phyloP scores from a whole-genome alignment of 1,140 invertebrate genomes.

The Linepithema humile region DNA sequence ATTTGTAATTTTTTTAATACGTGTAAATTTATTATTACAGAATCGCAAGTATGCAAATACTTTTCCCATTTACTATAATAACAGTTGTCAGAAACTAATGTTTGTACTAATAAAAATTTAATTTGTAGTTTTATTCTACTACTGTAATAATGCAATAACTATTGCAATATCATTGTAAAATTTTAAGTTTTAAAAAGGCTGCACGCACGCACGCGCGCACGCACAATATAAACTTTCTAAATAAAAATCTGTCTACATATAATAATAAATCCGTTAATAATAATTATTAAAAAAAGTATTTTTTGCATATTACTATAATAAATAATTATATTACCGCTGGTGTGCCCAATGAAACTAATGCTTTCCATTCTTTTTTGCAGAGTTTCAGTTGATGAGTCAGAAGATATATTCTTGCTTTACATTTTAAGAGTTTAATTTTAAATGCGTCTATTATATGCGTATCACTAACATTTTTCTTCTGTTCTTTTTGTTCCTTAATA shows the following conservation, averaged over 20 bases:
- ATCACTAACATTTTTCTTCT: conserved; percentile 81
- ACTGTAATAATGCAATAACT: too few species aligned
- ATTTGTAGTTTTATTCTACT: neutral
- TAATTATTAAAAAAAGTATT: neutral
- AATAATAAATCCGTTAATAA: neutral
- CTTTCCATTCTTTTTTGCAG: conserved; percentile 83
- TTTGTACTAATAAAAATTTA: neutral
- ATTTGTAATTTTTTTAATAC: too few species aligned
- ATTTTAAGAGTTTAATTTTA: conserved; percentile 86
- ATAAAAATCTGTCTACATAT: too few species aligned
- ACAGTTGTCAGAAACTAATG: neutral
- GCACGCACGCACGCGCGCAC: too few species aligned
- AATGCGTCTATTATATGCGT: conserved; percentile 83
- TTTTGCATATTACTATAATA: conserved; percentile 8
- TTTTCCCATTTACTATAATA: neutral
- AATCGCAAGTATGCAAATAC: neutral
- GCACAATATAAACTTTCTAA: too few species aligned
- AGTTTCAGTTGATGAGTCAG: conserved; percentile 84
- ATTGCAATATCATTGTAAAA: neutral
- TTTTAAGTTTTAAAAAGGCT: neutral
- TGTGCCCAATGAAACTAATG: conserved; percentile 78
- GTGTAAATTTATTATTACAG: too few species aligned
- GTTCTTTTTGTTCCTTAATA: conserved; percentile 81
- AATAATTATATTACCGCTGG: conserved; percentile 72
- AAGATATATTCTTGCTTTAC: conserved; percentile 86